Conservation (phyloP, 2,797 vertebrate genomes). For the Acrossocheilus fasciatus region DNA sequence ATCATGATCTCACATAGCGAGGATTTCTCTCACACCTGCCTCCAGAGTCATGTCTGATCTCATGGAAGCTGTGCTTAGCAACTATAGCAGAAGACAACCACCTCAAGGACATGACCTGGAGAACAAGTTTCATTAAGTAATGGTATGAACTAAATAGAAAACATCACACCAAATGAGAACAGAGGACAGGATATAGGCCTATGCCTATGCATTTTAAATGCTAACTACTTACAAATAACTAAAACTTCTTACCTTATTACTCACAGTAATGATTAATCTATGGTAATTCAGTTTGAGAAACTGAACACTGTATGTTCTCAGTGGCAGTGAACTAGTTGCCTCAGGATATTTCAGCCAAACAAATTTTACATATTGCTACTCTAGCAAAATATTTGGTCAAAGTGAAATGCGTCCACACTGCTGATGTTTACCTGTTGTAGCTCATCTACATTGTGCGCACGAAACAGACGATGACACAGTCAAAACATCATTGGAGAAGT, state of each 20-base stretch:
- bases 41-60: slow-evolving; percentile 54
- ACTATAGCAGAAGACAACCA: slow-evolving; percentile 56
- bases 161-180: background rate
- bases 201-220: background rate
- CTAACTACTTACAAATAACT: background rate
- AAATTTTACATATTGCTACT: background rate
- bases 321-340: background rate
- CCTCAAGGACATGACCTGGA: slow-evolving; percentile 19
- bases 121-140: background rate
- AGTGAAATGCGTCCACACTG: background rate
- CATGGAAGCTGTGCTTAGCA: slow-evolving; percentile 66
- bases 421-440: background rate
- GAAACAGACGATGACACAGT: background rate
- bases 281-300: no score
- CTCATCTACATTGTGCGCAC: background rate
- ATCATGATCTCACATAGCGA: slow-evolving; percentile 4
- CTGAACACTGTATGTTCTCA: background rate
- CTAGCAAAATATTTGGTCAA: background rate
- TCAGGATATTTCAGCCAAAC: background rate
- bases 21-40: slow-evolving; percentile 36
- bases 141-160: background rate
- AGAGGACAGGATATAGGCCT: background rate
- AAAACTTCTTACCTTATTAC: background rate
- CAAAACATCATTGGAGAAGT: background rate
- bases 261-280: background rate